Evolutionary conservation across 2,797 vertebrate species (phyloP), one percentile per base, ranked within the genome.

Genomic region (Poecilia gillii): DNA sequence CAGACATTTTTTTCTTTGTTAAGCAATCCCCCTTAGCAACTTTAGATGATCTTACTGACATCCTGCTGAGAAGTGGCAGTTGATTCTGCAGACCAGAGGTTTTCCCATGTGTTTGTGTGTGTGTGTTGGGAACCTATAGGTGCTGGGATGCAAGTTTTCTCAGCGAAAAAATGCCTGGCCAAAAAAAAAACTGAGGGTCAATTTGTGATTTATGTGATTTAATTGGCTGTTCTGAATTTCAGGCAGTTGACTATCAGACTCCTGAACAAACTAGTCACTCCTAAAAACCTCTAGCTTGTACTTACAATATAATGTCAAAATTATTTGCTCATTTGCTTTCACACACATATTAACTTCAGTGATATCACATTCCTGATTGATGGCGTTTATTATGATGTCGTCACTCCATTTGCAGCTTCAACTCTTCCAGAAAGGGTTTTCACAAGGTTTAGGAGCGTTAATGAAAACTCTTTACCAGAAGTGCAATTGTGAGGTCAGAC

Each of bases 1-100:
- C 68, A 16, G 13, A 46, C 68, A 71, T 46, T 71, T 46, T 28
- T 45, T 45, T 46, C 41, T 28, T 71, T 71, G 68, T 16, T 46
- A 71, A 71, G 68, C 68, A n/a, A 46, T 71, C 68, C 43, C 43
- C 41, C 68, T 46, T 71, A 46, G 68, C 68, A 45, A 41, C 68
- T 45, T 39, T 71, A 45, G 68, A 23, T 71, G 43, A 71, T 71
- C 68, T 28, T 71, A 45, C 68, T 1, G n/a, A 71, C 68, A 46
- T 28, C 68, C 68, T 71, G 68, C 68, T 46, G 68, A 71, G 68
- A 71, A 45, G 25, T 14, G 13, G 12, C 23, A n/a, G 25, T 45
- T 28, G 43, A 46, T 46, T 71, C 43, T 45, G 25, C 6, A 70
- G n/a, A 71, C 12, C 12, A 45, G 3, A 14, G 25, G 25, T 14